phyloP scores from a whole-genome alignment of 2,888 invertebrate genomes.

The Dendrolimus houi region DNA sequence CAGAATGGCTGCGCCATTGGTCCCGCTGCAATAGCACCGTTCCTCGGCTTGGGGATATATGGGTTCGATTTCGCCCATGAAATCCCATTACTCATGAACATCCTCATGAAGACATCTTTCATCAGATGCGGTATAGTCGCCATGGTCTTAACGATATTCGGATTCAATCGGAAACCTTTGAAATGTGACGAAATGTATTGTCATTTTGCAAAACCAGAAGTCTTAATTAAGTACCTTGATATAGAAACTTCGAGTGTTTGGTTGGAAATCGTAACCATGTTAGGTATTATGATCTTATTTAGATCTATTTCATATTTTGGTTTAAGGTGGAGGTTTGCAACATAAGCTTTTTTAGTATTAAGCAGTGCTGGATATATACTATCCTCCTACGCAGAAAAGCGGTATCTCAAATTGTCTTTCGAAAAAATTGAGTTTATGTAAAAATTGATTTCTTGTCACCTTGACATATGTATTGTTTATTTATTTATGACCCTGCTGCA shows the following conservation, averaged over 20 bases:
- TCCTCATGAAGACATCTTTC: conserved; percentile 80
- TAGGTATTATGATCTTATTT: conserved; percentile 72
- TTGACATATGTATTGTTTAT: too few species aligned
- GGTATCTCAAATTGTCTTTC: too few species aligned
- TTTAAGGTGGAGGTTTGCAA: conserved; percentile 71
- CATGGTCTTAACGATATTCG: conserved; percentile 78
- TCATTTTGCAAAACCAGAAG: conserved; percentile 80
- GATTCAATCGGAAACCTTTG: conserved; percentile 74
- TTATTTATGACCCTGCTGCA: too few species aligned
- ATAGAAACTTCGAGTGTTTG: conserved; percentile 75
- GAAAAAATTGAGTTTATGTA: too few species aligned
- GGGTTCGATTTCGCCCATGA: conserved; percentile 82
- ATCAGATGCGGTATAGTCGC: conserved; percentile 80
- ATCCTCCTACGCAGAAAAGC: too few species aligned
- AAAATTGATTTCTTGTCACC: too few species aligned
- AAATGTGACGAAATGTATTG: conserved; percentile 79
- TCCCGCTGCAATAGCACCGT: conserved; percentile 79
- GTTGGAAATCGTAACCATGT: conserved; percentile 71
- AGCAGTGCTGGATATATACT: too few species aligned
- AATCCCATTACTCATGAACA: conserved; percentile 77
- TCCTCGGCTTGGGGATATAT: conserved; percentile 81
- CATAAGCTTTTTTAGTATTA: conserved; percentile 29
- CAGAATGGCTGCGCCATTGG: conserved; percentile 83
- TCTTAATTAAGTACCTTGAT: conserved; percentile 77
- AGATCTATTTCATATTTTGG: conserved; percentile 75